A percentile compares a stretch with the other conserved stretches of the same genome.
These are phyloP conservation scores for Guaruba guarouba DNA, from an alignment of 2,113 vertebrate species.

Conservation along the genomic window DNA sequence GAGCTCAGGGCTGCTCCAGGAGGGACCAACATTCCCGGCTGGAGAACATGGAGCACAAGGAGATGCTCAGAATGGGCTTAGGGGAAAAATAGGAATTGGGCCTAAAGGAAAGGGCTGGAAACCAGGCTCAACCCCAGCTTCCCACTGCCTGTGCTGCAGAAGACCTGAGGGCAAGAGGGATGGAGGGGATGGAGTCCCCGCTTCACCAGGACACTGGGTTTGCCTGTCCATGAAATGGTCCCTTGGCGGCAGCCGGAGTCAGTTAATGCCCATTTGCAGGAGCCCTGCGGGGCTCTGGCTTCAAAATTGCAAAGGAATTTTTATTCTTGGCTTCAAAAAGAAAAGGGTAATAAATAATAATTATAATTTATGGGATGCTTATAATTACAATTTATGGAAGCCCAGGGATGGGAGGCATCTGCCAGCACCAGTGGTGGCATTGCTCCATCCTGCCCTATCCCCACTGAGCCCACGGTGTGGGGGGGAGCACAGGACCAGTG, in stretches of 20 bases:
- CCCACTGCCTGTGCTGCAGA: neutral
- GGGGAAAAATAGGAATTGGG: neutral
- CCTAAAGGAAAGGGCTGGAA: neutral
- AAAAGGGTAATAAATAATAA: neutral
- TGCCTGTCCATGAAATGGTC: rapidly evolving
- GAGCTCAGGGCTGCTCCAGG: neutral
- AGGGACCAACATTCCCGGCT: rapidly evolving
- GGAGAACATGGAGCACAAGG: neutral
- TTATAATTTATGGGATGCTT: neutral
- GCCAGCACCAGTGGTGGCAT: neutral
- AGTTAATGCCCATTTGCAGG: neutral
- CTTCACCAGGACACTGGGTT: neutral
- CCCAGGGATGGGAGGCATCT: neutral
- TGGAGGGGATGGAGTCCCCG: rapidly evolving
- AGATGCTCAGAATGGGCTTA: neutral
- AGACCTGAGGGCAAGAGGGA: neutral
- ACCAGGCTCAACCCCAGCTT: neutral
- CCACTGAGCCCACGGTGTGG: neutral
- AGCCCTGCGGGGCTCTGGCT: rapidly evolving
- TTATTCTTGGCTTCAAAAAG: neutral
- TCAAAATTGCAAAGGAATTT: neutral
- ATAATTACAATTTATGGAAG: neutral
- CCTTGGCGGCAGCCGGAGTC: rapidly evolving
- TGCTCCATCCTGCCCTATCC: neutral
- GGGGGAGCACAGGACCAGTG: neutral